These are phyloP conservation scores for Eilema depressum DNA, from an alignment of 2,888 invertebrate species.

Conservation along the genomic window DNA sequence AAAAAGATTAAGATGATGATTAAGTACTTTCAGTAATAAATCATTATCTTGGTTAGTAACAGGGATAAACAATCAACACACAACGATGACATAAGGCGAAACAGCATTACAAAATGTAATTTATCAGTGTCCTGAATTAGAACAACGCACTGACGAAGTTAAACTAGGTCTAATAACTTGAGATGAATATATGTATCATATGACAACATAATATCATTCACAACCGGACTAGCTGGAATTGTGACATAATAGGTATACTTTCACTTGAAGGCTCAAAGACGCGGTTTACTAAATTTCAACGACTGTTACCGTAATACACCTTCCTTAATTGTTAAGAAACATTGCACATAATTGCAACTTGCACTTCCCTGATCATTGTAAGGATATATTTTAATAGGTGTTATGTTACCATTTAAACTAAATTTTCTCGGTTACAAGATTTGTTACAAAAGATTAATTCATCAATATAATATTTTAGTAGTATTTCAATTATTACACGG, in stretches of 20 bases:
- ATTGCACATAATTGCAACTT: conserved; percentile 28
- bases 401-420: too few species aligned
- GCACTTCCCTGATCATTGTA: conserved; percentile 38
- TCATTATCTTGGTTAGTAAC: not conserved
- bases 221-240: conserved; percentile 54
- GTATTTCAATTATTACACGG: not conserved
- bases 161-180: conserved; percentile 29
- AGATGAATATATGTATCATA: conserved; percentile 30
- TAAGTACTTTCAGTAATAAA: not conserved
- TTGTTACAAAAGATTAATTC: too few species aligned
- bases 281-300: conserved; percentile 41
- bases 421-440: too few species aligned
- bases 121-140: conserved; percentile 27
- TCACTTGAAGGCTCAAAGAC: conserved; percentile 60
- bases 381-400: too few species aligned
- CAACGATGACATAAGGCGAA: not conserved
- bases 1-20: not conserved
- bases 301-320: conserved; percentile 40
- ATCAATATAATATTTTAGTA: too few species aligned
- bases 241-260: conserved; percentile 75
- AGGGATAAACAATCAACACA: not conserved
- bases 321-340: conserved; percentile 43
- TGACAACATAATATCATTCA: conserved; percentile 26
- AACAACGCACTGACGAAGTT: conserved; percentile 20
- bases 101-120: conserved; percentile 12